Base-by-base conservation (phyloP, 2,888 invertebrate species). In the Dicyrtomina minuta region DNA sequence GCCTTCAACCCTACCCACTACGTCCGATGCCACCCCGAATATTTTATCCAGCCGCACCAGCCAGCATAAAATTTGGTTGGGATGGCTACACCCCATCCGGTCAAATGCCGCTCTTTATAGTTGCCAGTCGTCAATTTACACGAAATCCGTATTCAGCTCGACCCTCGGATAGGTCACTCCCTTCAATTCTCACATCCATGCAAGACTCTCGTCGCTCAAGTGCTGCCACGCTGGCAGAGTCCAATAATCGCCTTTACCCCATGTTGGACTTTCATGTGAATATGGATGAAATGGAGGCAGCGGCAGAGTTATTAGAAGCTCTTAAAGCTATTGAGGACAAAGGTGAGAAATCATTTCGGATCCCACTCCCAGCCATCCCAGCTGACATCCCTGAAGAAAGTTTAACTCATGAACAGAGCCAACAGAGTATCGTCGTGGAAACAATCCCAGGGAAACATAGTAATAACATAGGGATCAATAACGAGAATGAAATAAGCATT, bases 91-190 rank as follows among this genome's bases (percentile, higher is more conserved):
- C 64, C 2, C 24, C 62, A 55, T 56, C 70, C 15, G 72, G 72
- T 20, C 74, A 76, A 65, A 72, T 75, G 59, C 77, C 77, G 5
- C 61, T 77, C 5, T 77, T 77, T 53, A 70, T 77, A n/a, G 70
- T 77, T 6, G 77, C 77, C 1, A 74, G 74, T 65, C 67, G 75
- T 24, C 75, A 77, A 51, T 77, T 77, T 49, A 75, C 75, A 15
- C 60, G 77, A 15, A 77, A 77, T 65, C 77, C 77, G 1, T 77
- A 76, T 66, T 76, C 75, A 33, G 77, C 77, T 20, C 58, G 76
- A 13, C 76, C 76, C 3, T 69, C 71, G 12, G 74, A 75, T 22
- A 69, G 74, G 1, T 22, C 51, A 13, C 24, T 17, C 22, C 15
- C 24, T 24, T 27, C 66, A 12, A 12, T 68, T 39, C 58, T 65